phyloP scores from a whole-genome alignment of 2,113 vertebrate genomes.

The Leuciscus idus region DNA sequence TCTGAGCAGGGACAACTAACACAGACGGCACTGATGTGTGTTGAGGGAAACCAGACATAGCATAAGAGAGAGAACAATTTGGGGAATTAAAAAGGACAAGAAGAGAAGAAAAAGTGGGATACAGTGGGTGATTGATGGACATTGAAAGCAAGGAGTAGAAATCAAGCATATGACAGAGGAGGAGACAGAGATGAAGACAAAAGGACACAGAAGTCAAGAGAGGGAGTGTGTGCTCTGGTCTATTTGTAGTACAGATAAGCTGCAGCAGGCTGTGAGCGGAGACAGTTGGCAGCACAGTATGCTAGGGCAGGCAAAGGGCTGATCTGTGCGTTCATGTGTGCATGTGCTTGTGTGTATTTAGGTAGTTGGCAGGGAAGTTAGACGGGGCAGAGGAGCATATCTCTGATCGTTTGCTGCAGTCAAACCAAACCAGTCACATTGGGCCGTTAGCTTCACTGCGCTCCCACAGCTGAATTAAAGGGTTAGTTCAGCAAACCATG shows the following conservation, averaged over 20 bases:
- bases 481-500: background rate
- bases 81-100: background rate
- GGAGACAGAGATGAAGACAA: slow-evolving; percentile 12
- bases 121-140: background rate
- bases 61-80: background rate
- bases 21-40: slow-evolving; percentile 10
- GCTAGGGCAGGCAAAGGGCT: slow-evolving; percentile 57
- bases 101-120: background rate
- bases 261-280: background rate
- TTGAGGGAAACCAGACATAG: background rate
- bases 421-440: slow-evolving; percentile 2
- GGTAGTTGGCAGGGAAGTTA: background rate
- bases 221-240: slow-evolving; percentile 13
- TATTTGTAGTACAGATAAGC: slow-evolving; percentile 41
- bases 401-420: background rate
- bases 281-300: slow-evolving; percentile 33
- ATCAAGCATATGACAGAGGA: slow-evolving; percentile 28
- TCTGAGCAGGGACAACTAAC: slow-evolving; percentile 37
- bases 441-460: background rate
- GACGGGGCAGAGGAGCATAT: background rate
- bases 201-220: slow-evolving; percentile 38
- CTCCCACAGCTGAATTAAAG: background rate
- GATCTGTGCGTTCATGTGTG: slow-evolving; percentile 37
- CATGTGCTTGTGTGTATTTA: slow-evolving; percentile 11
- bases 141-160: background rate